phyloP scores from a whole-genome alignment of 30 jellyfish, hydroid and myxozoan genomes.

The Nemopilema nomurai region DNA sequence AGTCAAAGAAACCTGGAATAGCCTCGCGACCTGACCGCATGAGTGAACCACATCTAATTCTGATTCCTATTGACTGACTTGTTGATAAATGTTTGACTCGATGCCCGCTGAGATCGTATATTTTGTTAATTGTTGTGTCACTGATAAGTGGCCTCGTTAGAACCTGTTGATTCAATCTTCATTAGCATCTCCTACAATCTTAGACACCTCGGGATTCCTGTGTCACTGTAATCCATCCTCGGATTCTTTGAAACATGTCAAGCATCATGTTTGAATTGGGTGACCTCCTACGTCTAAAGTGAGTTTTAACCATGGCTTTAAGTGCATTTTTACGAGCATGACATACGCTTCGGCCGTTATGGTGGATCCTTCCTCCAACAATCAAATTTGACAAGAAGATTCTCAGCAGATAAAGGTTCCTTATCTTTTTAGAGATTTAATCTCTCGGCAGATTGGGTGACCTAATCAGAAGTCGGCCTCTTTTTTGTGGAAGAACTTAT shows the following conservation, averaged over 20 bases:
- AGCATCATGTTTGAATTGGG: not conserved
- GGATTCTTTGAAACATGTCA: not conserved
- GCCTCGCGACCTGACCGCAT: not conserved
- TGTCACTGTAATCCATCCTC: not conserved
- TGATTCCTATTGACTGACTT: not conserved
- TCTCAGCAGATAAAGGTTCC: conserved; percentile 25
- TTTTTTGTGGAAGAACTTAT: conserved; percentile 21
- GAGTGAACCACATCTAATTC: not conserved
- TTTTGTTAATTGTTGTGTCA: conserved; percentile 25
- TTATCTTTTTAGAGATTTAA: conserved; percentile 33
- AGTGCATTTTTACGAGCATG: not conserved
- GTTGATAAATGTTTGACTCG: not conserved
- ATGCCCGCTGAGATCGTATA: conserved; percentile 43
- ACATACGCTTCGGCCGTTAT: not conserved
- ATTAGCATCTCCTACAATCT: not conserved
- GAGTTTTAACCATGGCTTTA: not conserved
- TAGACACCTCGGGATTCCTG: not conserved
- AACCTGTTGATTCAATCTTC: not conserved
- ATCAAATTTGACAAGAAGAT: conserved; percentile 17
- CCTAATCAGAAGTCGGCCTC: conserved; percentile 48
- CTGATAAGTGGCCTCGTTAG: conserved; percentile 9
- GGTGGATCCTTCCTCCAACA: conserved; percentile 1
- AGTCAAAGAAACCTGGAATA: not conserved
- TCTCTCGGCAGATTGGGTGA: conserved; percentile 29
- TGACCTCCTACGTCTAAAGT: not conserved